A percentile compares a stretch with the other conserved stretches of the same genome.
phyloP scores from a whole-genome alignment of 2,797 vertebrate genomes.

The Eremophila alpestris region DNA sequence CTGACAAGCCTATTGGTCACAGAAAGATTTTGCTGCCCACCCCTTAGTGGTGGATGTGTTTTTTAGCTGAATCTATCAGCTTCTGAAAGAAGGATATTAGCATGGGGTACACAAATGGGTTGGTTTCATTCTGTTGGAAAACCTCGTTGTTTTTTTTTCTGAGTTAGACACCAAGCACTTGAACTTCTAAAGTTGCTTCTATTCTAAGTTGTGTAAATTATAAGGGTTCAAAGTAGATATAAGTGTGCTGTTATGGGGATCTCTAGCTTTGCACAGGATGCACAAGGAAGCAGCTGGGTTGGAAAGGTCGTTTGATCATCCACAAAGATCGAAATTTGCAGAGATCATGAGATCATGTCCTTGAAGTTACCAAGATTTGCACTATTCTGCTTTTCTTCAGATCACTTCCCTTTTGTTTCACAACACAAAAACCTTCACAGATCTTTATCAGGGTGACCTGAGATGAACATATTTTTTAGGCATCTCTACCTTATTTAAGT shows the following conservation, averaged over 20 bases:
- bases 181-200: background rate
- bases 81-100: background rate
- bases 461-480: background rate
- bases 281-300: background rate
- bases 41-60: fast-evolving
- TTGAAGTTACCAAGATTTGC: background rate
- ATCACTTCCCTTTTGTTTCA: background rate
- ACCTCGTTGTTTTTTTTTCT: background rate
- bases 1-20: background rate
- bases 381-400: background rate
- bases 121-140: background rate
- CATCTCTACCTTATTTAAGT: background rate
- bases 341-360: background rate
- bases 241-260: background rate
- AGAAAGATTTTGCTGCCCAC: background rate
- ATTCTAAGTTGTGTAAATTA: background rate
- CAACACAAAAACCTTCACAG: background rate
- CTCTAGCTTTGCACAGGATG: background rate
- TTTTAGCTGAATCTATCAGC: background rate
- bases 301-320: background rate
- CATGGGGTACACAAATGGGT: background rate
- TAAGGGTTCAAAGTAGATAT: background rate
- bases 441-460: background rate
- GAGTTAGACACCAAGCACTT: background rate
- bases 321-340: background rate